These are phyloP conservation scores for Drosophila jambulina DNA, from an alignment of 1,140 invertebrate species.

Conservation along the genomic window DNA sequence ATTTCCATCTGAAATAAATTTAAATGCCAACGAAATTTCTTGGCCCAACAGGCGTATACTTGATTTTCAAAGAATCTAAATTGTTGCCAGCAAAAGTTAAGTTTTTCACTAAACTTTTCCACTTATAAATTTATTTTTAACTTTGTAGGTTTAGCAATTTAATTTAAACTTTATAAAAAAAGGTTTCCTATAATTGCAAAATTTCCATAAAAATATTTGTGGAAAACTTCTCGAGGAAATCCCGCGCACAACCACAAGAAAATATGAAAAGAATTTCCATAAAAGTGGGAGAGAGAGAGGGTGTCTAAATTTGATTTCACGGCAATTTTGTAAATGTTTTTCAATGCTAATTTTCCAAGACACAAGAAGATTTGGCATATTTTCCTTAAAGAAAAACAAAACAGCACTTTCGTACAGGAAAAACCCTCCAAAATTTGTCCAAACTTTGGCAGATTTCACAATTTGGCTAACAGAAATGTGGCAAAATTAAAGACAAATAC, in stretches of 20 bases:
- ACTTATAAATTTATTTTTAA: neutral
- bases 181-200: neutral
- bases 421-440: neutral
- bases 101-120: neutral
- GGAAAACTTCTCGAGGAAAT: neutral
- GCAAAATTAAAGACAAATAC: conserved; percentile 26
- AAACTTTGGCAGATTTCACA: conserved; percentile 38
- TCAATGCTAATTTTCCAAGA: neutral
- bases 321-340: conserved; percentile 14
- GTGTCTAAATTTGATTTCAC: conserved; percentile 4
- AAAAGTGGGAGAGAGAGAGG: neutral
- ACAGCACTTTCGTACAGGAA: neutral
- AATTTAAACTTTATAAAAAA: neutral
- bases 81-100: neutral
- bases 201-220: conserved; percentile 3
- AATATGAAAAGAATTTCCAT: conserved; percentile 7
- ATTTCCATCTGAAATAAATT: neutral
- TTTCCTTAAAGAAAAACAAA: neutral
- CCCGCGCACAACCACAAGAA: neutral
- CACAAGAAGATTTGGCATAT: neutral
- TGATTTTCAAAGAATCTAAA: neutral
- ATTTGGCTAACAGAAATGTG: conserved; percentile 15
- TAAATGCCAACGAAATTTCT: fast-evolving
- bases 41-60: conserved; percentile 1
- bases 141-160: neutral